Base-by-base conservation (phyloP, 1,140 invertebrate species). In the Araneus ventricosus region DNA sequence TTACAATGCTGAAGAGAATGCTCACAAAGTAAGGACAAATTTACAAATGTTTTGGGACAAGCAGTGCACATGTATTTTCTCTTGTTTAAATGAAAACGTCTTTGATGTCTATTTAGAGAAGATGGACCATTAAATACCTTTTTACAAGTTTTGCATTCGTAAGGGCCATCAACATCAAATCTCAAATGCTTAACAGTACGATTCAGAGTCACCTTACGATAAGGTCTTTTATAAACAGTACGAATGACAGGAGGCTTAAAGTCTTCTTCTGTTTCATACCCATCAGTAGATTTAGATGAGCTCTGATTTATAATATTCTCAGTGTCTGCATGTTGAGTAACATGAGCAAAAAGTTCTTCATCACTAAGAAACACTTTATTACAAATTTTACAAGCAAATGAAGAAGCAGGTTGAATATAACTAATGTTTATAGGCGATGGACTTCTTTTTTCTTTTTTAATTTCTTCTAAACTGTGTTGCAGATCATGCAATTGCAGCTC, bases 401-500 rank as follows among this genome's bases (percentile, higher is more conserved):
- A 34, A 14, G 14, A 30, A 59, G 45, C 39, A 57, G 52, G 30
- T n/a, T n/a, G 41, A 17, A 80, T 10, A 52, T 14, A 84, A 52
- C 27, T 27, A 52, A 34, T 30, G 24, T 27, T 52, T 5, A 30
- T 30, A 22, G 82, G 17, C 24, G 59, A 41, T 34, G 14, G 3
- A 59, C 20, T n/a, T 27, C 3, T 52, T 30, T 39, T 14, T 24
- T 34, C 34, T n/a, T 59, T 52, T 39, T 79, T 10, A 39, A 45
- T 75, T 91, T 91, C 79, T 27, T 37, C 89, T 27, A 84, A 5
- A 84, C 57, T 91, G 27, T 90, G 89, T 1, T 57, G 34, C 30
- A 91, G 22, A 91, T 91, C 79, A 63, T 91, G 89, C 4, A 63
- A 24, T 45, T 91, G 52, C 22, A 91, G 30, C n/a, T 91, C 57